Conservation (phyloP, 30 jellyfish, hydroid and myxozoan species). For the Sanderia malayensis region DNA sequence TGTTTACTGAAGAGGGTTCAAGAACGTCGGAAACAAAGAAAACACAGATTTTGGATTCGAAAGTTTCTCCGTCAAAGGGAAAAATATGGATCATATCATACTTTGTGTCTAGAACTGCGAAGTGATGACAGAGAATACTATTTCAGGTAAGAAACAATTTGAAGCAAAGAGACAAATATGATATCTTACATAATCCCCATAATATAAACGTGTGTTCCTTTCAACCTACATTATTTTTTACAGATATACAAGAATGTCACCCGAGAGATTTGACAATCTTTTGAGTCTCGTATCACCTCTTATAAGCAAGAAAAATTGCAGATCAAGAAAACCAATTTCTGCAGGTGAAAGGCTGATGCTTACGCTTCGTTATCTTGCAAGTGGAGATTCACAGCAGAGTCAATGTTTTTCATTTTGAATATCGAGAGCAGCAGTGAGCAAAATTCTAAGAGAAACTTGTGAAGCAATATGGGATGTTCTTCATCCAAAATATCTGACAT, state of each 20-base stretch:
- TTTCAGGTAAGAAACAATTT: not conserved
- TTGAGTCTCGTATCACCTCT: not conserved
- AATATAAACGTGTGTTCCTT: not conserved
- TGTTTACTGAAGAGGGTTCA: not conserved
- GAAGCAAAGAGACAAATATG: not conserved
- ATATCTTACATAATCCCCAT: not conserved
- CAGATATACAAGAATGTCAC: not conserved
- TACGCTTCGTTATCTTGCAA: conserved; percentile 15
- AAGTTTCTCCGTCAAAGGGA: not conserved
- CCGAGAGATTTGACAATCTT: not conserved
- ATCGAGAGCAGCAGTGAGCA: conserved; percentile 4
- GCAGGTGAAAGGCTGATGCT: conserved; percentile 10
- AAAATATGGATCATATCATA: not conserved
- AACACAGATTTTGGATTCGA: not conserved
- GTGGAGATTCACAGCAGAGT: conserved; percentile 8
- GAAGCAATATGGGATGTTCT: conserved; percentile 42
- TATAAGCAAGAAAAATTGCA: not conserved
- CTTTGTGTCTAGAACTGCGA: not conserved
- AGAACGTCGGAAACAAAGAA: not conserved
- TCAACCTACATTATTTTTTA: too few relatives aligned
- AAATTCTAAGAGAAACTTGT: conserved; percentile 6
- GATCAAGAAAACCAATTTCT: conserved; percentile 20
- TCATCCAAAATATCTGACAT: not conserved
- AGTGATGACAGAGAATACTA: not conserved
- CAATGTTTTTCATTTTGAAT: not conserved